Evolutionary conservation across 2,113 vertebrate species (phyloP).

Genomic region (Gyps fulvus): DNA sequence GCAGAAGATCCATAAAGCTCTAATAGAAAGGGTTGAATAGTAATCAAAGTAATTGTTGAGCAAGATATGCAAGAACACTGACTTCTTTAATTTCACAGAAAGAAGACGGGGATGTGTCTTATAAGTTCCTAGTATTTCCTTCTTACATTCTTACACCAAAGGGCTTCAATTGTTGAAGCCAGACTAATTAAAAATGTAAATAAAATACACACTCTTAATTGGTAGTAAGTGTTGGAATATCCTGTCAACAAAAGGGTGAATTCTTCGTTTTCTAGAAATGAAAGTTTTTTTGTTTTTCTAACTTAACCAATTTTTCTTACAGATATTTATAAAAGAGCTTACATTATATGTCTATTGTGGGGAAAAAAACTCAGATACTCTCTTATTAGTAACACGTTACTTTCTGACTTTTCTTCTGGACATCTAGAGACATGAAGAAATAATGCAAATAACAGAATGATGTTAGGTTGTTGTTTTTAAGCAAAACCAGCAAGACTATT

Average conservation of each 20-base stretch:
- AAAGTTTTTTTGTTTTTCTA: neutral
- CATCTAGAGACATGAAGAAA: neutral
- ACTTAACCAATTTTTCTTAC: neutral
- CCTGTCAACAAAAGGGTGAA: neutral
- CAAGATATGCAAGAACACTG: neutral
- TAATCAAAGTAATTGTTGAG: neutral
- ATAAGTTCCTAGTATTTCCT: neutral
- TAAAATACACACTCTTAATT: neutral
- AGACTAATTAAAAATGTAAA: neutral
- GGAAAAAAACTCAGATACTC: neutral
- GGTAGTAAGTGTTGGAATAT: neutral
- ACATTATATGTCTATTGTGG: neutral
- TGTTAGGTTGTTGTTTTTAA: neutral
- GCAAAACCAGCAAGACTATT: neutral
- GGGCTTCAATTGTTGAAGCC: neutral
- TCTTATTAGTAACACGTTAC: neutral
- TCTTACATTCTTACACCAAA: neutral
- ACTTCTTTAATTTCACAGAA: neutral
- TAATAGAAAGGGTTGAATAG: neutral
- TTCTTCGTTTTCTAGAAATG: neutral
- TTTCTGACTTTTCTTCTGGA: neutral
- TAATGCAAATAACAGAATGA: neutral
- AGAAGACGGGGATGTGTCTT: neutral
- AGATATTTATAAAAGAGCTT: neutral
- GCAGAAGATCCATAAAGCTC: neutral